These are phyloP conservation scores for Brotula barbata DNA, from an alignment of 2,797 vertebrate genomes.

Conservation along the genomic window DNA sequence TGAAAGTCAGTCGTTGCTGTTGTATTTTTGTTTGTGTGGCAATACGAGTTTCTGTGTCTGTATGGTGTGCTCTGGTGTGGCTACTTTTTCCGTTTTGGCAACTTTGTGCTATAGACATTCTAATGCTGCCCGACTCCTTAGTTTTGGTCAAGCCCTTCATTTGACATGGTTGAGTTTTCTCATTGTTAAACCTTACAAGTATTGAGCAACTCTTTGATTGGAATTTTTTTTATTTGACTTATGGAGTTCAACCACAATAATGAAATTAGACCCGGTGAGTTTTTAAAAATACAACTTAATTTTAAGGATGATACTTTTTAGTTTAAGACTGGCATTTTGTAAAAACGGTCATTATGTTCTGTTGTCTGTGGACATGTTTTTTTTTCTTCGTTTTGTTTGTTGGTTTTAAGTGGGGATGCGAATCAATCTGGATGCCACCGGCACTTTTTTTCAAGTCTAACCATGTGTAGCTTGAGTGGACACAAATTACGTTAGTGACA, in stretches of 20 bases:
- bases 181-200: neutral
- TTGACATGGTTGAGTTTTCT: conserved; percentile 1
- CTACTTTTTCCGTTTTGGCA: conserved; percentile 48
- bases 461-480: conserved; percentile 87
- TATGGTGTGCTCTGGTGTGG: conserved; percentile 29
- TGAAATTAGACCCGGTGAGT: neutral
- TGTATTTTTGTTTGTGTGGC: conserved; percentile 26
- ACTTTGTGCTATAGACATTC: conserved; percentile 35
- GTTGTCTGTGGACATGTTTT: conserved; percentile 17
- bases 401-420: conserved; percentile 39
- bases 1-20: conserved; percentile 34
- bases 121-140: conserved; percentile 5
- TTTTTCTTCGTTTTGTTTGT: conserved; percentile 13
- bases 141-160: conserved; percentile 25
- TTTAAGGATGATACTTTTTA: neutral
- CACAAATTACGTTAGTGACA: conserved; percentile 96
- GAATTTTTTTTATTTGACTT: neutral
- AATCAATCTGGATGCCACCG: conserved; percentile 53
- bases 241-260: conserved; percentile 3
- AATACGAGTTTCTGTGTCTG: conserved; percentile 23
- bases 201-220: too few relatives aligned
- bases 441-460: conserved; percentile 78
- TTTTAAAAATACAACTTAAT: neutral
- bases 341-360: neutral
- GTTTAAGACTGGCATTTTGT: too few relatives aligned